Evolutionary conservation across 1,140 invertebrate species (phyloP).

Genomic region (Tetraneura akinire): DNA sequence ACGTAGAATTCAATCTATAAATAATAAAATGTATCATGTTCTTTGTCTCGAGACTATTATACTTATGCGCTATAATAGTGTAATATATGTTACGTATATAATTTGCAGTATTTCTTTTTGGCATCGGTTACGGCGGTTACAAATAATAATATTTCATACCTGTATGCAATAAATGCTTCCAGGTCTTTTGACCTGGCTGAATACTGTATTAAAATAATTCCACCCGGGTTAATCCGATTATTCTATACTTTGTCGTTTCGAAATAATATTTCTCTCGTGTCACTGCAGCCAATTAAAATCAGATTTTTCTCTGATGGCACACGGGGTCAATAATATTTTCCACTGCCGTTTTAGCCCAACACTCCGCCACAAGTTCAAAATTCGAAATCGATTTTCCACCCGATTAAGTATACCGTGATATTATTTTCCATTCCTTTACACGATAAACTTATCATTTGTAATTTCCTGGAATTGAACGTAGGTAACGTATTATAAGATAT

Average conservation of each 20-base stretch:
- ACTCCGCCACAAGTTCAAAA: neutral
- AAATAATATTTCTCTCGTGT: neutral
- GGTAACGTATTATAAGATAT: neutral
- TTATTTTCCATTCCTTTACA: neutral
- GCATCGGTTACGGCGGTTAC: too few species aligned
- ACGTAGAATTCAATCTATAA: too few species aligned
- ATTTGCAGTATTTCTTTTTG: too few species aligned
- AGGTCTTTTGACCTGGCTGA: neutral
- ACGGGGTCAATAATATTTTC: neutral
- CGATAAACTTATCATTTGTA: neutral
- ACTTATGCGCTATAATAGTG: neutral
- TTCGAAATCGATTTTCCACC: conserved; percentile 14
- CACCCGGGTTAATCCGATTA: neutral
- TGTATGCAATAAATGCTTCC: too few species aligned
- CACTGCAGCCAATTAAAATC: neutral
- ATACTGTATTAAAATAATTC: neutral
- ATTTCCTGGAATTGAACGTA: conserved; percentile 7
- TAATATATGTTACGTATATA: neutral
- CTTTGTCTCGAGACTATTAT: neutral
- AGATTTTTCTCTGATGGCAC: neutral
- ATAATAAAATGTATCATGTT: too few species aligned
- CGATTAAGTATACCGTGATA: neutral
- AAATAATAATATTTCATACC: too few species aligned
- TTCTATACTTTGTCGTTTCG: neutral
- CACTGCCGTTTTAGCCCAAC: neutral